Evolutionary conservation across 1,140 invertebrate genomes (phyloP).

Genomic region (Rhizoglyphus robini): DNA sequence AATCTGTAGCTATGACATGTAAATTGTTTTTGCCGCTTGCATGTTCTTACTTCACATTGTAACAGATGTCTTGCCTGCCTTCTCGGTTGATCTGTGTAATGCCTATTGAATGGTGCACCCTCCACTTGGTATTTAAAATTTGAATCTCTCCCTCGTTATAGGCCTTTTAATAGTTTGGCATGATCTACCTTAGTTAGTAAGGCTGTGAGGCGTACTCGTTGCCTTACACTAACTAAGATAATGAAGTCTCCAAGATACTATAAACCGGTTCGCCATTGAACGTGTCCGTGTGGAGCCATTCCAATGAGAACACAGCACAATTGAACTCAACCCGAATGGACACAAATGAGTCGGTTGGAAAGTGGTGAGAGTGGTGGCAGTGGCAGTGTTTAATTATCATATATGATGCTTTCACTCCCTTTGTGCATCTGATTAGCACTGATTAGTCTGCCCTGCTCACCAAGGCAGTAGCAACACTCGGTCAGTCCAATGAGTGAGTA

Average conservation of each 20-base stretch:
- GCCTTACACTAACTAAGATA: not conserved
- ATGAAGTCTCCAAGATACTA: not conserved
- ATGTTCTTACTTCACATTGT: not conserved
- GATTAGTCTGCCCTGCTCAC: not conserved
- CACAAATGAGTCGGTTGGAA: too few relatives aligned
- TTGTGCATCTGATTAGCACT: conserved; percentile 4
- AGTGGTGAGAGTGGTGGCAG: too few relatives aligned
- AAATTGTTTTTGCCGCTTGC: not conserved
- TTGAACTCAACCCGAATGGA: too few relatives aligned
- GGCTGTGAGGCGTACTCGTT: too few relatives aligned
- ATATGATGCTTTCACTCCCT: conserved; percentile 2
- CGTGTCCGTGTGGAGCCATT: not conserved
- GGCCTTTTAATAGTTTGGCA: too few relatives aligned
- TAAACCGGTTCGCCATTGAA: not conserved
- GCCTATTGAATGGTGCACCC: not conserved
- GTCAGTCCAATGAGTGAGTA: too few relatives aligned
- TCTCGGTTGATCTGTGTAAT: not conserved
- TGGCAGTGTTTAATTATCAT: not conserved
- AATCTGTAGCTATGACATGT: conserved; percentile 8
- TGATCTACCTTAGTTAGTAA: not conserved
- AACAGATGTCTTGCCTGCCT: too few relatives aligned
- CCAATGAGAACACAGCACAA: not conserved
- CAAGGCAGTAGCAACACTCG: not conserved
- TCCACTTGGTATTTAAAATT: too few relatives aligned
- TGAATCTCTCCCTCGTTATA: too few relatives aligned